These are phyloP conservation scores for Conopomorpha cramerella DNA, from an alignment of 1,140 invertebrate genomes.

Conservation along the genomic window DNA sequence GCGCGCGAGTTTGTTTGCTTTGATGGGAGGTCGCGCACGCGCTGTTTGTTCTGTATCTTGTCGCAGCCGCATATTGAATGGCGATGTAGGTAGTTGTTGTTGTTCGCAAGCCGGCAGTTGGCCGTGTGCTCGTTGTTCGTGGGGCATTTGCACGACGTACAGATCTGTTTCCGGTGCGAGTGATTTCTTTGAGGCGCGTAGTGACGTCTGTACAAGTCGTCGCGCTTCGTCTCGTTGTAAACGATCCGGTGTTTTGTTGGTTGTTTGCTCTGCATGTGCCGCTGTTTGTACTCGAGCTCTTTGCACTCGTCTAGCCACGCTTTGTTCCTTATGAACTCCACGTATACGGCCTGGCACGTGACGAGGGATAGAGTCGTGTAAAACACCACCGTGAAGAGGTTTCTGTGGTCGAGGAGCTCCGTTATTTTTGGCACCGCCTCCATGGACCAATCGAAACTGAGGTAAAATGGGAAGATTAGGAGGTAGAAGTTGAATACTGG, in stretches of 20 bases:
- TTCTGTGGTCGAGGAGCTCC: slow-evolving; percentile 73
- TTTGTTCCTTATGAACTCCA: slow-evolving; percentile 19
- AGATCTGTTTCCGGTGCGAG: slow-evolving; percentile 39
- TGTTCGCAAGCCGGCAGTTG: slow-evolving; percentile 61
- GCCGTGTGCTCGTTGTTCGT: slow-evolving; percentile 60
- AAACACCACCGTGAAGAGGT: slow-evolving; percentile 72
- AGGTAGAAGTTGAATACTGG: slow-evolving; percentile 86
- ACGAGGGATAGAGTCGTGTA: slow-evolving; percentile 66
- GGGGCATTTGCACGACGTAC: slow-evolving; percentile 58
- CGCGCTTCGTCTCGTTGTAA: slow-evolving; percentile 38
- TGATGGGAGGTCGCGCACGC: no score
- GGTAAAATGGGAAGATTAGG: slow-evolving; percentile 76
- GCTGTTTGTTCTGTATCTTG: slow-evolving; percentile 33
- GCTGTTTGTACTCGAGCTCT: slow-evolving; percentile 37
- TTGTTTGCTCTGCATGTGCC: slow-evolving; percentile 38
- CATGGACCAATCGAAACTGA: slow-evolving; percentile 97
- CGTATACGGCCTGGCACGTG: slow-evolving; percentile 37
- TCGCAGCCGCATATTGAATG: slow-evolving; percentile 47
- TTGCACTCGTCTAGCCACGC: background rate
- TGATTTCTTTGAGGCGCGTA: slow-evolving; percentile 34
- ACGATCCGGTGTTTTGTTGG: slow-evolving; percentile 33
- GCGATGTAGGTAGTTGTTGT: slow-evolving; percentile 61
- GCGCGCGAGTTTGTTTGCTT: no score
- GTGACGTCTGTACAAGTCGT: no score
- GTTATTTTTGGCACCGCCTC: slow-evolving; percentile 84